Base-by-base conservation (phyloP, 2,888 invertebrate species). In the Siphlonurus alternatus region DNA sequence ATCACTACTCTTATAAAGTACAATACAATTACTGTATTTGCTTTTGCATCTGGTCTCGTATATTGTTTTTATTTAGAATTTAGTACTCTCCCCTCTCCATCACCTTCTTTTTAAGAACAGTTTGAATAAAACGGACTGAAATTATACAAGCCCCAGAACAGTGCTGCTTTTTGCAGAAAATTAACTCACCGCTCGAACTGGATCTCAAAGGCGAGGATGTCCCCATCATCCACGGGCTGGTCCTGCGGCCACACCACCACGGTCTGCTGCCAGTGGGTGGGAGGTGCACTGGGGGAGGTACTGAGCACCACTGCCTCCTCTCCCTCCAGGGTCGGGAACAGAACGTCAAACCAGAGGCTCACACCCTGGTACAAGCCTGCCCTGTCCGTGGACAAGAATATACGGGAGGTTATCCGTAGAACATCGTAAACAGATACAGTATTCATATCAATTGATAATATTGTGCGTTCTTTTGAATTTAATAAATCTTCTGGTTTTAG, bases 311-410 rank as follows among this genome's bases (percentile, higher is more conserved):
- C 72, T 53, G 65, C 53, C 20, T 67, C 69, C 59, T 72, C 67
- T 2, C 71, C 73, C 51, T 74, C 70, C 24, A 74, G 68, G 67
- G 77, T 75, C 2, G 88, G 87, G 74, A 93, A 92, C 61, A 78
- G 77, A 68, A 88, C 87, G 15, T 84, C 83, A 74, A 92, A 93
- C 91, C 92, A 92, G 61, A 91, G 75, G 72, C 88, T 88, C 62
- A 91, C 74, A 18, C 74, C 76, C 65, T 76, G 74, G 65, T 74
- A 74, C n/a, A 76, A 76, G 0, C 87, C 88, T 38, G 76, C 71
- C 72, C 79, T 82, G 59, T 75, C 78, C 24, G 81, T 78, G 64
- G 81, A 81, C 5, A 73, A 78, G 67, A 88, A 81, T 73, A 86
- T 81, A 67, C 84, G 79, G 63, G 83, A 78, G 59, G 77, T 77